Evolutionary conservation across 2,113 vertebrate species (phyloP).

Genomic region (Perognathus longimembris): DNA sequence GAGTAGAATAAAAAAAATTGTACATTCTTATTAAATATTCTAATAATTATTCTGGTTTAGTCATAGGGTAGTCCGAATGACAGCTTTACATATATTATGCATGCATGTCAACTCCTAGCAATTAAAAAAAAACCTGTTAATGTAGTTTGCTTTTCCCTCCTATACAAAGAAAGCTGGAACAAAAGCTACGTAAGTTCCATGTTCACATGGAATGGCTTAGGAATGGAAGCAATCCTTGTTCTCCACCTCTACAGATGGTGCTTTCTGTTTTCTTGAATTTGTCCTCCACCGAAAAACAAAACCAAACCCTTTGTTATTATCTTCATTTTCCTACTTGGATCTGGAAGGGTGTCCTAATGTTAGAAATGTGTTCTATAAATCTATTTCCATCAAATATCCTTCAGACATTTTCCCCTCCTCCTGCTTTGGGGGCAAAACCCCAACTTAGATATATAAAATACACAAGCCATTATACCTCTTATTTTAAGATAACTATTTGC

Average conservation of each 20-base stretch:
- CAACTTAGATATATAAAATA: conserved; percentile 16
- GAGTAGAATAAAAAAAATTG: conserved; percentile 51
- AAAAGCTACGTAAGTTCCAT: conserved; percentile 23
- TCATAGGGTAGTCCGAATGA: not conserved
- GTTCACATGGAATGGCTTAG: conserved; percentile 49
- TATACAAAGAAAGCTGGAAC: not conserved
- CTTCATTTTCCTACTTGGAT: conserved; percentile 42
- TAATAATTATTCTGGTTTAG: conserved; percentile 39
- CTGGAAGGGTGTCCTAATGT: conserved; percentile 27
- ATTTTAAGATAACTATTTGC: conserved; percentile 25
- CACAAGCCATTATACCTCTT: not conserved
- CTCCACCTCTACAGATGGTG: not conserved
- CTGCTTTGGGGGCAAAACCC: not conserved
- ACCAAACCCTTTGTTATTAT: not conserved
- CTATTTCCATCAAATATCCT: conserved; percentile 27
- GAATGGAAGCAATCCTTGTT: not conserved
- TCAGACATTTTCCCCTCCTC: not conserved
- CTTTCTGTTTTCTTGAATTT: conserved; percentile 51
- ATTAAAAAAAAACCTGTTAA: conserved; percentile 28
- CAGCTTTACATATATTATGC: conserved; percentile 36
- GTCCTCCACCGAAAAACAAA: conserved; percentile 36
- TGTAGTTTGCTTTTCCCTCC: conserved; percentile 22
- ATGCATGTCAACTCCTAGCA: conserved; percentile 35
- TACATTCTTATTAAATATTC: conserved; percentile 27
- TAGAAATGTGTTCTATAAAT: conserved; percentile 46